A percentile compares a stretch with the other conserved stretches of the same genome.
phyloP scores from a whole-genome alignment of 2,113 vertebrate species.

The Boleophthalmus pectinirostris region DNA sequence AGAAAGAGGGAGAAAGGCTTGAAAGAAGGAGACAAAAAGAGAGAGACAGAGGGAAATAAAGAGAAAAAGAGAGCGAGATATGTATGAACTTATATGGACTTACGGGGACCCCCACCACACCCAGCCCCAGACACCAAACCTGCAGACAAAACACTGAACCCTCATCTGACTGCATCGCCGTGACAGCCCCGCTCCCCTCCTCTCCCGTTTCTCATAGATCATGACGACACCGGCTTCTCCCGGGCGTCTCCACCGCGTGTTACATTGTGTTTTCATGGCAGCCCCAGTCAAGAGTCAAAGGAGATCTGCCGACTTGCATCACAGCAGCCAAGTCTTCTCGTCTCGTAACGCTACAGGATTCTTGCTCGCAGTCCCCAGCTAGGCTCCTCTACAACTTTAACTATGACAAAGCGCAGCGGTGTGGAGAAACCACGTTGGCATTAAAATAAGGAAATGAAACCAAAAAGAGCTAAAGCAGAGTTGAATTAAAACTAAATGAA shows the following conservation, averaged over 20 bases:
- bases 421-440: constrained; percentile 30
- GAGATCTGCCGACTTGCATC: constrained; percentile 19
- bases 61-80: no score
- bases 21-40: no score
- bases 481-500: constrained; percentile 39
- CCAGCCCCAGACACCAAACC: constrained; percentile 11
- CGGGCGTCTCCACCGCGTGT: constrained; percentile 27
- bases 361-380: constrained; percentile 37
- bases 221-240: constrained; percentile 42
- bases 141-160: constrained; percentile 28
- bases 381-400: constrained; percentile 43
- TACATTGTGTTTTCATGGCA: constrained; percentile 51
- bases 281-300: constrained; percentile 45
- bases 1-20: no score
- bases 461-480: constrained; percentile 30
- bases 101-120: constrained; percentile 21
- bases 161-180: constrained; percentile 31
- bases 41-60: no score
- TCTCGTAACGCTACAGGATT: constrained; percentile 42
- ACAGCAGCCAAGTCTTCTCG: constrained; percentile 24
- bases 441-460: constrained; percentile 51
- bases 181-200: constrained; percentile 21
- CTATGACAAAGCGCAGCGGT: constrained; percentile 32
- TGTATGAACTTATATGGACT: not conserved
- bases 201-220: constrained; percentile 40